These are phyloP conservation scores for Telenomus remus DNA, from an alignment of 1,140 invertebrate species.

Conservation along the genomic window DNA sequence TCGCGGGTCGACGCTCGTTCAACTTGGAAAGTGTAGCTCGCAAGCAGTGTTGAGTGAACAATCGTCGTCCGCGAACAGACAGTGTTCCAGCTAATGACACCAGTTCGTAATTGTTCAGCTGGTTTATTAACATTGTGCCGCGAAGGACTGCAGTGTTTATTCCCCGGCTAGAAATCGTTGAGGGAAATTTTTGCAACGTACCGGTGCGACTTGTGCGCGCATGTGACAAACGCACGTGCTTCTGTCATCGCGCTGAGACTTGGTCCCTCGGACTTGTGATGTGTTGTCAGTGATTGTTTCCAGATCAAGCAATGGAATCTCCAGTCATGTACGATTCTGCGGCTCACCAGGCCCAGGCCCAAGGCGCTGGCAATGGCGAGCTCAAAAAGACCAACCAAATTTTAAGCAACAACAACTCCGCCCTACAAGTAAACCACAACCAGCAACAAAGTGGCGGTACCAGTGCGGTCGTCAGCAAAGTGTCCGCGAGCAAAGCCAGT, in stretches of 20 bases:
- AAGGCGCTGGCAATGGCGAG: slow-evolving; percentile 60
- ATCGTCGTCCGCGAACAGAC: slow-evolving; percentile 8
- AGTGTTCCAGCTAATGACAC: not conserved
- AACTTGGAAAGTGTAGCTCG: slow-evolving; percentile 42
- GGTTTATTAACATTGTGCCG: not conserved
- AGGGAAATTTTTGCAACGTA: too few relatives aligned
- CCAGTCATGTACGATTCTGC: slow-evolving; percentile 73
- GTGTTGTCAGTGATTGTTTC: slow-evolving; percentile 63
- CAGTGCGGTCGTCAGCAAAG: slow-evolving; percentile 71
- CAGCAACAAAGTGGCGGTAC: slow-evolving; percentile 64
- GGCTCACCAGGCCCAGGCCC: slow-evolving; percentile 70
- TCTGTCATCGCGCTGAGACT: slow-evolving; percentile 14
- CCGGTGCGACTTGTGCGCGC: not conserved
- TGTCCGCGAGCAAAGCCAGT: slow-evolving; percentile 71
- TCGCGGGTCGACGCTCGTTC: slow-evolving; percentile 71
- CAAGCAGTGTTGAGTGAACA: slow-evolving; percentile 27
- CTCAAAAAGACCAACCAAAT: slow-evolving; percentile 68
- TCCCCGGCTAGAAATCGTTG: too few relatives aligned
- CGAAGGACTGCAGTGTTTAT: not conserved
- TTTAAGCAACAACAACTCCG: slow-evolving; percentile 67
- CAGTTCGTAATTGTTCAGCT: not conserved
- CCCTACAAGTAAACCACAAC: slow-evolving; percentile 71
- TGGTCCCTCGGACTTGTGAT: slow-evolving; percentile 61
- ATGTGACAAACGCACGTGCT: slow-evolving; percentile 28
- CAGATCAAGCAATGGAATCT: slow-evolving; percentile 66